A percentile compares a stretch with the other conserved stretches of the same genome.
Conservation (phyloP, 2,113 vertebrate genomes). For the Megaceryle maxima region DNA sequence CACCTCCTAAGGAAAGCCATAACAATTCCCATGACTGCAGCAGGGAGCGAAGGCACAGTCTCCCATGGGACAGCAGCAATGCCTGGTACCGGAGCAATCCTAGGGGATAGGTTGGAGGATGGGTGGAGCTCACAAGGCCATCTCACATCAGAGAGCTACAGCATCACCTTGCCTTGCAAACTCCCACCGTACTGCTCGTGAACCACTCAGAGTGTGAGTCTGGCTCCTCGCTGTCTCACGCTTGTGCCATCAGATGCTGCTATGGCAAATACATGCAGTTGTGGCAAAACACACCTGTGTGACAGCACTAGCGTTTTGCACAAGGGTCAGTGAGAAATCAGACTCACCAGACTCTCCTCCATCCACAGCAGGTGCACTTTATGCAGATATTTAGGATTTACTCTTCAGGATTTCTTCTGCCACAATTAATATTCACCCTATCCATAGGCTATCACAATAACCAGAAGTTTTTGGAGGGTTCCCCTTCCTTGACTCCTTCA, state of each 20-base stretch:
- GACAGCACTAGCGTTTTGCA: fast-evolving
- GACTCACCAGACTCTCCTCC: not conserved
- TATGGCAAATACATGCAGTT: not conserved
- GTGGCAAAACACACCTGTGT: not conserved
- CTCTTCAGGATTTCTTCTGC: not conserved
- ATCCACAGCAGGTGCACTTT: not conserved
- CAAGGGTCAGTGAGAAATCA: not conserved
- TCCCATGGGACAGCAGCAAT: not conserved
- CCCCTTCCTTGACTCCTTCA: not conserved
- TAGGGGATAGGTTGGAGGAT: not conserved
- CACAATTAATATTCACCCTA: not conserved
- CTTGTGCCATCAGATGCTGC: not conserved
- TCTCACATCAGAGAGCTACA: not conserved
- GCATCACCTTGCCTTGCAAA: not conserved
- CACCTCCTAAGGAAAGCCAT: not conserved
- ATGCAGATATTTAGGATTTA: not conserved
- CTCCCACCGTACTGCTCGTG: not conserved
- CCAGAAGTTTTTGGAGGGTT: not conserved
- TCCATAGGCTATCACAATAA: not conserved
- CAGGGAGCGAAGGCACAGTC: not conserved
- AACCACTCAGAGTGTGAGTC: fast-evolving
- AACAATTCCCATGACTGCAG: not conserved
- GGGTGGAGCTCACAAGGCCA: not conserved
- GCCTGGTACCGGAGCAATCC: fast-evolving
- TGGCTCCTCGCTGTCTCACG: not conserved